These are phyloP conservation scores for Otus scops DNA, from an alignment of 2,797 vertebrate genomes.

Conservation along the genomic window DNA sequence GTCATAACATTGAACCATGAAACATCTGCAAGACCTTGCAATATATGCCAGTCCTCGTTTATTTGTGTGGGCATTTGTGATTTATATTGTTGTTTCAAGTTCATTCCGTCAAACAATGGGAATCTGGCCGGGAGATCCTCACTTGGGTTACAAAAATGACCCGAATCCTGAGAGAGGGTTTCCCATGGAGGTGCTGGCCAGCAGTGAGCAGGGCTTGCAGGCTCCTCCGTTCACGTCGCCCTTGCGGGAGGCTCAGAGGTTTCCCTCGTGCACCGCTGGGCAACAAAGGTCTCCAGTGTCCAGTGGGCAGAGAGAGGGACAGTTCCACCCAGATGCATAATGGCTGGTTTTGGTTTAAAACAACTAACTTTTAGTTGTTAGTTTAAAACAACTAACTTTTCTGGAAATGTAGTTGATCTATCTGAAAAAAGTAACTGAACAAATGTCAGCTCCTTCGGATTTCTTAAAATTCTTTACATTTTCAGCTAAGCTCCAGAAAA, in stretches of 20 bases:
- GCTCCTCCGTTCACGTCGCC: accelerated
- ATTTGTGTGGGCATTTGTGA: not conserved
- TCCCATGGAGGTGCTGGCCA: not conserved
- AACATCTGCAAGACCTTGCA: not conserved
- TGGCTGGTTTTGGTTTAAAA: not conserved
- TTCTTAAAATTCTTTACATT: not conserved
- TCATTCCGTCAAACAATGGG: not conserved
- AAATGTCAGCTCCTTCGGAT: not conserved
- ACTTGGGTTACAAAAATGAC: not conserved
- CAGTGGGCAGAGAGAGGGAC: not conserved
- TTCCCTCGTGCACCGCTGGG: not conserved
- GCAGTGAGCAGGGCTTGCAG: not conserved
- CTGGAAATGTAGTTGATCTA: not conserved
- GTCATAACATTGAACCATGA: not conserved
- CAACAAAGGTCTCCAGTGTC: not conserved
- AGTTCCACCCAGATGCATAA: not conserved
- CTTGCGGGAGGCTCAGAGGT: not conserved
- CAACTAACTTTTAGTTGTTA: not conserved
- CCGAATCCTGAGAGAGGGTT: not conserved
- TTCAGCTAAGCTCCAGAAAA: not conserved
- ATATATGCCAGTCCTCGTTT: not conserved
- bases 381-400: not conserved
- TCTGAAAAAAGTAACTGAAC: not conserved
- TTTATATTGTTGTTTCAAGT: not conserved
- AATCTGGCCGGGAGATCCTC: not conserved